These are phyloP conservation scores for Penaeus chinensis DNA, from an alignment of 1,140 invertebrate genomes.

Conservation along the genomic window DNA sequence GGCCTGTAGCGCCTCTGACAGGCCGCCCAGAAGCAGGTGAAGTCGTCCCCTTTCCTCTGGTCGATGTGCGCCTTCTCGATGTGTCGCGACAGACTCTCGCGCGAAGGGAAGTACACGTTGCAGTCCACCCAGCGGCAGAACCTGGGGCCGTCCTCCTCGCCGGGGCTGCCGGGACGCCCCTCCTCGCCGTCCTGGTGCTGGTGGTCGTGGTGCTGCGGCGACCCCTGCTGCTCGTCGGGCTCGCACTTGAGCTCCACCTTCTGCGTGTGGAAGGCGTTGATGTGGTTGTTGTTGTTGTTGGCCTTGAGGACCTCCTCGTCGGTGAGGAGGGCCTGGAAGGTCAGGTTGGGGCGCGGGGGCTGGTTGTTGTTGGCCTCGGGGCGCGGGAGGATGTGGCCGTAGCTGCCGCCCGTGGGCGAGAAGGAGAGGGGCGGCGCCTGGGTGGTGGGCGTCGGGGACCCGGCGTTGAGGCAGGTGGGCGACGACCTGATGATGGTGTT, in stretches of 20 bases:
- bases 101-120: conserved; percentile 80
- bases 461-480: conserved; percentile 50
- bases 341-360: conserved; percentile 38
- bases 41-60: conserved; percentile 83
- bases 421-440: background rate
- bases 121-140: conserved; percentile 88
- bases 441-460: background rate
- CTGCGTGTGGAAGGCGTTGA: conserved; percentile 2
- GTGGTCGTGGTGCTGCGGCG: background rate
- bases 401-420: conserved; percentile 51
- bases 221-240: background rate
- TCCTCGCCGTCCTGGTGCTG: conserved; percentile 4
- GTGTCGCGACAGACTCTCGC: conserved; percentile 85
- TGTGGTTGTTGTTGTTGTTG: conserved; percentile 38
- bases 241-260: conserved; percentile 28
- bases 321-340: conserved; percentile 36
- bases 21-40: conserved; percentile 90
- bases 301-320: conserved; percentile 22
- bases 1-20: conserved; percentile 86
- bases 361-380: conserved; percentile 58
- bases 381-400: conserved; percentile 56
- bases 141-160: conserved; percentile 49
- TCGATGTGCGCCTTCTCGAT: conserved; percentile 93
- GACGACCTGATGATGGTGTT: conserved; percentile 59
- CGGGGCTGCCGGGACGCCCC: conserved; percentile 16